phyloP scores from a whole-genome alignment of 2,888 invertebrate genomes.

The Cryptocheilus praepositus region DNA sequence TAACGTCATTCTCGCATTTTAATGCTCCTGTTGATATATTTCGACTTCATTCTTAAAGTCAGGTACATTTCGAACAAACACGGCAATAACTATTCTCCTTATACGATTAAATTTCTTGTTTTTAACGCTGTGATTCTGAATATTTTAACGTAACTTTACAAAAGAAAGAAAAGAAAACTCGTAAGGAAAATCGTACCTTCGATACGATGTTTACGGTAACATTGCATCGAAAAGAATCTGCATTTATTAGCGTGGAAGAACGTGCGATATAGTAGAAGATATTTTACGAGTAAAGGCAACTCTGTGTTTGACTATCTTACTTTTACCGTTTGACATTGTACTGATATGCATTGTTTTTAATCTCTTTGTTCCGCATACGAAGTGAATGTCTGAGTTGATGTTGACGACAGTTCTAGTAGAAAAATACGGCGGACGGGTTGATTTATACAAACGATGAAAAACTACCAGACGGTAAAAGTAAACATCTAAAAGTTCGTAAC shows the following conservation, averaged over 20 bases:
- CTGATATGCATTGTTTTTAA: neutral
- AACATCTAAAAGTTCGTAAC: slow-evolving; percentile 6
- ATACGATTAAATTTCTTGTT: slow-evolving; percentile 25
- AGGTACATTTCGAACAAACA: slow-evolving; percentile 70
- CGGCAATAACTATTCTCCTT: slow-evolving; percentile 30
- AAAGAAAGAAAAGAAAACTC: neutral
- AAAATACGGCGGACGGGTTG: slow-evolving; percentile 42
- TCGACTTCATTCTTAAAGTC: slow-evolving; percentile 55
- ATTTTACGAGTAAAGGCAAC: neutral
- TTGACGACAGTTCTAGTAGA: neutral
- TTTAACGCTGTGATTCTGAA: slow-evolving; percentile 26
- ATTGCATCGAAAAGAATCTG: neutral
- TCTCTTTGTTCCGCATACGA: too few relatives aligned
- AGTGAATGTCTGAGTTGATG: too few relatives aligned
- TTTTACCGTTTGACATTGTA: neutral
- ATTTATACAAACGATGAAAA: neutral
- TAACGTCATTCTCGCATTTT: slow-evolving; percentile 39
- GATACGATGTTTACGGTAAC: neutral
- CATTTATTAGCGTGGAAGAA: neutral
- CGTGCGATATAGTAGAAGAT: neutral
- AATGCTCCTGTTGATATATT: slow-evolving; percentile 40
- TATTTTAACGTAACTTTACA: slow-evolving; percentile 9
- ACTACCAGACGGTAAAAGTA: neutral
- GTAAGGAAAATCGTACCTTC: neutral
- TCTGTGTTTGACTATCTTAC: neutral